Percentiles rank a stretch among this genome's conserved stretches.
Evolutionary conservation across 2,797 vertebrate species (phyloP).

Genomic region (Nasua narica): DNA sequence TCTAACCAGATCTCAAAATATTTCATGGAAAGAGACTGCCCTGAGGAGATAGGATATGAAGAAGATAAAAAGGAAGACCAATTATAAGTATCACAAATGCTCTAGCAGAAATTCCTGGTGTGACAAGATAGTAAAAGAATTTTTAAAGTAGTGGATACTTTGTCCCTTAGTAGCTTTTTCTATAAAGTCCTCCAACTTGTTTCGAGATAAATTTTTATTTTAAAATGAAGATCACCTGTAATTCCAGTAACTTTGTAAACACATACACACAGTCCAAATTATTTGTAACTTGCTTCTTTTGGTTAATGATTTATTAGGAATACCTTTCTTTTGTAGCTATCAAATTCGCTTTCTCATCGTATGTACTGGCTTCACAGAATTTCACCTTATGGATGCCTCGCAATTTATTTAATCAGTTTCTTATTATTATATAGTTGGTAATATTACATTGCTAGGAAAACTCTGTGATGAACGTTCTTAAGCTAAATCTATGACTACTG

Average conservation of each 20-base stretch:
- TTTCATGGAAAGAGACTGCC: neutral
- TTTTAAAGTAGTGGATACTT: neutral
- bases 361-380: neutral
- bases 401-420: neutral
- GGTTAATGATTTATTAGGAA: constrained; percentile 1
- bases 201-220: constrained; percentile 6
- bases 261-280: neutral
- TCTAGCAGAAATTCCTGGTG: neutral
- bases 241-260: constrained; percentile 27
- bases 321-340: neutral
- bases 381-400: neutral
- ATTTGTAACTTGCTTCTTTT: constrained; percentile 31
- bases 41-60: neutral
- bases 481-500: neutral
- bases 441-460: neutral
- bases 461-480: constrained; percentile 6
- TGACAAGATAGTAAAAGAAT: neutral
- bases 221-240: neutral
- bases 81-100: neutral
- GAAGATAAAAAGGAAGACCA: neutral
- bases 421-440: neutral
- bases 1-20: constrained; percentile 24
- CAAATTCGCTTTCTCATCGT: neutral
- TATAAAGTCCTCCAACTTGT: neutral
- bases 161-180: neutral